Evolutionary conservation across 1,140 invertebrate genomes (phyloP).

Genomic region (Telenomus remus): DNA sequence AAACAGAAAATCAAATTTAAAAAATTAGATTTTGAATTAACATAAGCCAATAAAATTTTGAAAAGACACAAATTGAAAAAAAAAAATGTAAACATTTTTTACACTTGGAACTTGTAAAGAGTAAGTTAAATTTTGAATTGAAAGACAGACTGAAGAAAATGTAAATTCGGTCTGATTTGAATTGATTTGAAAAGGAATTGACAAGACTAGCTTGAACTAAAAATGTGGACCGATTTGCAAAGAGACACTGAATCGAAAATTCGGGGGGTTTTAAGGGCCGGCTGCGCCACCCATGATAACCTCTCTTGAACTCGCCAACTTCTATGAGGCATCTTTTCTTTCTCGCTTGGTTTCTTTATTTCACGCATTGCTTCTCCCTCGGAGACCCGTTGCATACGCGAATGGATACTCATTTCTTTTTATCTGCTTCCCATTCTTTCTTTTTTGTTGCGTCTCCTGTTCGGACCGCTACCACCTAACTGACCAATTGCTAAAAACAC

Average conservation of each 20-base stretch:
- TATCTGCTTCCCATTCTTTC: not conserved
- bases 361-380: conserved; percentile 8
- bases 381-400: conserved; percentile 20
- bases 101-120: too few species aligned
- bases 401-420: conserved; percentile 24
- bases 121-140: too few species aligned
- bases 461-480: conserved; percentile 10
- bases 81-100: too few species aligned
- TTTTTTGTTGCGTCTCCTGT: not conserved
- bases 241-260: conserved; percentile 5
- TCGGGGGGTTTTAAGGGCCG: conserved; percentile 29
- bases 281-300: conserved; percentile 42
- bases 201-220: too few species aligned
- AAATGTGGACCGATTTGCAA: too few species aligned
- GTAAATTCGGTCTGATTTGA: too few species aligned
- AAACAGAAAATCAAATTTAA: too few species aligned
- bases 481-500: conserved; percentile 27
- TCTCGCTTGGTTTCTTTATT: conserved; percentile 10
- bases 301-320: conserved; percentile 32
- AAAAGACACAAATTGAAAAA: too few species aligned
- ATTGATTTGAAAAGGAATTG: too few species aligned
- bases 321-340: conserved; percentile 18
- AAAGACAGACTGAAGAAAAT: too few species aligned
- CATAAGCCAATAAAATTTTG: too few species aligned
- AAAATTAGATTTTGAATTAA: too few species aligned